Evolutionary conservation across 2,797 vertebrate species (phyloP).

Genomic region (Parauchenoglanis ngamensis): DNA sequence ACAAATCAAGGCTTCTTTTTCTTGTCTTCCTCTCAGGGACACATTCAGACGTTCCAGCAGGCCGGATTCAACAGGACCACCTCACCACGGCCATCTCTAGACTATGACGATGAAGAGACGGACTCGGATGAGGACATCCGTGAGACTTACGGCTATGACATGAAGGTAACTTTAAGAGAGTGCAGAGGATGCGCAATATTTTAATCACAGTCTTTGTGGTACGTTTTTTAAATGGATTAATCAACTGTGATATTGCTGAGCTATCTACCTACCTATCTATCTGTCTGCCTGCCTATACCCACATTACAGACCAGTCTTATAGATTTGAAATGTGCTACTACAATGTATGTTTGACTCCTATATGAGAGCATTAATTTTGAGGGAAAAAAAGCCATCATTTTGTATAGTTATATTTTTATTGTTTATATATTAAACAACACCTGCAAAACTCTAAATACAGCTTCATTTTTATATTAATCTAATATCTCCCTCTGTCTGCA

Average conservation of each 20-base stretch:
- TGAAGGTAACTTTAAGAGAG: constrained; percentile 77
- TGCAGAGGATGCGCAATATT: not conserved
- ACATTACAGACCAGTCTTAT: not conserved
- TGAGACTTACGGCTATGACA: constrained; percentile 93
- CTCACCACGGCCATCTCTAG: constrained; percentile 87
- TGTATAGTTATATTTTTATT: not conserved
- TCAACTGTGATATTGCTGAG: not conserved
- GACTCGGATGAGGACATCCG: constrained; percentile 97
- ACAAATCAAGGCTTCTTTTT: not conserved
- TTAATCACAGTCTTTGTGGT: not conserved
- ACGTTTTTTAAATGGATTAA: not conserved
- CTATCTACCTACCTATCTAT: no score
- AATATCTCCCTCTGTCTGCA: constrained; percentile 60
- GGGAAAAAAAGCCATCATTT: not conserved
- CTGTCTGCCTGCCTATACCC: not conserved
- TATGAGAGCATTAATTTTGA: not conserved
- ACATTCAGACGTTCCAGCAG: constrained; percentile 96
- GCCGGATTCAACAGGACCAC: constrained; percentile 92
- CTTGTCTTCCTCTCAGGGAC: constrained; percentile 76
- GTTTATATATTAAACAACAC: not conserved
- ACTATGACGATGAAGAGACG: constrained; percentile 97
- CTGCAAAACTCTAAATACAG: not conserved
- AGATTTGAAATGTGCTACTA: not conserved
- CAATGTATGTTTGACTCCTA: not conserved
- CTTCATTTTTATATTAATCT: not conserved